Conservation (phyloP, 2,113 vertebrate species). For the Hylia prasina region DNA sequence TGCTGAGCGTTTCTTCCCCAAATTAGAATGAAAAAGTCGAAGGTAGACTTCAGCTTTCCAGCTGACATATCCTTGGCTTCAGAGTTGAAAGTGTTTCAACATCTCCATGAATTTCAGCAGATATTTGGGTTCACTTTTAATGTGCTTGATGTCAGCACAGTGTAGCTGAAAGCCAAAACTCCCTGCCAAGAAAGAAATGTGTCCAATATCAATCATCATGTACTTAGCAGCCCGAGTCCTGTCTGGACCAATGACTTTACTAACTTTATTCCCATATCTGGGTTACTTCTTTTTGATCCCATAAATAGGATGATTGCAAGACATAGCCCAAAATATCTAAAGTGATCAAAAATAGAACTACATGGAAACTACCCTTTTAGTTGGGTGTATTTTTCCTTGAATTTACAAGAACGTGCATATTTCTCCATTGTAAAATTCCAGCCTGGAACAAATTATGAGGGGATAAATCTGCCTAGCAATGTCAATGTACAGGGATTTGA, state of each 20-base stretch:
- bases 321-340: slow-evolving; percentile 4
- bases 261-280: slow-evolving; percentile 37
- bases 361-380: neutral
- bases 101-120: slow-evolving; percentile 57
- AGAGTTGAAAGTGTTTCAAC: slow-evolving; percentile 56
- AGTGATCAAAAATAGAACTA: slow-evolving; percentile 18
- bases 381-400: neutral
- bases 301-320: slow-evolving; percentile 28
- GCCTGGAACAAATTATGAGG: slow-evolving; percentile 52
- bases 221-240: slow-evolving; percentile 45
- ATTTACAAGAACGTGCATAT: neutral
- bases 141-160: slow-evolving; percentile 28
- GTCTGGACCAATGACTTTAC: slow-evolving; percentile 47
- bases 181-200: slow-evolving; percentile 55
- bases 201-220: slow-evolving; percentile 53
- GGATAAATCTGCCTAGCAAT: slow-evolving; percentile 53
- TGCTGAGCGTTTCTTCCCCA: slow-evolving; percentile 12
- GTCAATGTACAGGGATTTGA: slow-evolving; percentile 30
- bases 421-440: slow-evolving; percentile 38
- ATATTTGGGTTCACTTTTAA: slow-evolving; percentile 62
- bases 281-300: slow-evolving; percentile 44
- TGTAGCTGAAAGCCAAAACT: slow-evolving; percentile 50
- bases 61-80: slow-evolving; percentile 60
- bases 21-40: slow-evolving; percentile 36
- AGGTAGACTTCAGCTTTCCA: slow-evolving; percentile 46